These are phyloP conservation scores for Perca fluviatilis DNA, from an alignment of 2,113 vertebrate genomes.

Conservation along the genomic window DNA sequence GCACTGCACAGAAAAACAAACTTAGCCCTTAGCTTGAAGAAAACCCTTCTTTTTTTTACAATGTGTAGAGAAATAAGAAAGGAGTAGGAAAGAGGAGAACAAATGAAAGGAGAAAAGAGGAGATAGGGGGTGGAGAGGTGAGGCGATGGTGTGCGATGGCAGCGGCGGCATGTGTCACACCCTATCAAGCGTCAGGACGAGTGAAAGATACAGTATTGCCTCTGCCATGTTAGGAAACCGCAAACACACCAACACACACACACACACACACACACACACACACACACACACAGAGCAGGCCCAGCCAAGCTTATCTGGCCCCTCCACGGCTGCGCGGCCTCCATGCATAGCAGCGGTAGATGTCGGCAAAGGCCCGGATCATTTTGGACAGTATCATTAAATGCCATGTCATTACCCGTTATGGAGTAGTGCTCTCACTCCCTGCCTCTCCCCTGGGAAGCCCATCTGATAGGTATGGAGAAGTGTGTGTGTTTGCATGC, in stretches of 20 bases:
- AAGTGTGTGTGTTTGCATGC: conserved; percentile 73
- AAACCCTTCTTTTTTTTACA: neutral
- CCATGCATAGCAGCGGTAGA: conserved; percentile 88
- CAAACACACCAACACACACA: conserved; percentile 49
- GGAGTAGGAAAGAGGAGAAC: conserved; percentile 26
- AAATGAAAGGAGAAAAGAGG: conserved; percentile 55
- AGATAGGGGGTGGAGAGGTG: conserved; percentile 57
- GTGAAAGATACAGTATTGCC: conserved; percentile 89
- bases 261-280: conserved; percentile 27
- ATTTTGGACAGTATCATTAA: conserved; percentile 99
- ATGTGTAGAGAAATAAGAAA: conserved; percentile 2
- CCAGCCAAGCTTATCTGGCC: conserved; percentile 93
- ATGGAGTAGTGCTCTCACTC: conserved; percentile 93
- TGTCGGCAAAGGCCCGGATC: conserved; percentile 92
- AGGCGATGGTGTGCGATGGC: conserved; percentile 70
- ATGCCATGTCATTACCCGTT: conserved; percentile 99
- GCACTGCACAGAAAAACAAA: neutral
- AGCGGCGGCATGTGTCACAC: conserved; percentile 91
- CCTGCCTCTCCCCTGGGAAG: conserved; percentile 88
- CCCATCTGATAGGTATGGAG: conserved; percentile 77
- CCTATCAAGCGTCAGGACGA: conserved; percentile 91
- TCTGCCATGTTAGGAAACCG: conserved; percentile 67
- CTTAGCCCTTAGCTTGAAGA: neutral
- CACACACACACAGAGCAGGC: conserved; percentile 68
- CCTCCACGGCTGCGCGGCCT: conserved; percentile 87